Base-by-base conservation (phyloP, 2,888 invertebrate species). In the Dichetophora obliterata region DNA sequence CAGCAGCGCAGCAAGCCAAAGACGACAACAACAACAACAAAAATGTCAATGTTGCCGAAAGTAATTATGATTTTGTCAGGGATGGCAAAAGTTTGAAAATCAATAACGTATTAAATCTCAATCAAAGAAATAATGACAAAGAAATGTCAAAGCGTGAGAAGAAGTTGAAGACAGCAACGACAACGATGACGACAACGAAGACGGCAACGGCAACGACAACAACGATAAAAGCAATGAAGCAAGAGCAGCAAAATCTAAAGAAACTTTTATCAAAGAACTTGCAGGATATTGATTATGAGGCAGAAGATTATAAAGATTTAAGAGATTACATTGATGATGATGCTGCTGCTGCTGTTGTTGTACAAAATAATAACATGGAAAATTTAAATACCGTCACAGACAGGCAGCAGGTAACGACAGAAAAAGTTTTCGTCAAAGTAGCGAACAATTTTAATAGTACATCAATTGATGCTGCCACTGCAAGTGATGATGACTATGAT, bases 41-140 rank as follows among this genome's bases (percentile, higher is more conserved):
- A 16, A 68, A 52, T 59, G 24, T 37, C 48, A 50, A 61, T 63
- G 54, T 19, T 54, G 70, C 48, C 43, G 37, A 79, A 81, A 81
- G 79, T 78, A 78, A 81, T 81, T 80, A 80, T 76, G 73, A 74
- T 65, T 77, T 81, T 81, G 80, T 75, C 78, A 77, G 19, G 75
- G 34, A 63, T 77, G 68, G n/a, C 75, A 82, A 83, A 87, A 86
- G 81, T 86, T 84, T 83, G 80, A 83, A 84, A 85, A 85, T 85
- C 86, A 83, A 87, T 85, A 84, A 84, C 79, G 83, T 85, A 85
- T 85, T 84, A 85, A 85, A 84, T 83, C 82, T 81, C 81, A 83
- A 85, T 81, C 82, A 82, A 79, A 82, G 79, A 78, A 75, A 79
- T 80, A 77, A 82, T 79, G 75, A 80, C 78, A 69, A 69, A 75